These are phyloP conservation scores for Lordiphosa stackelbergi DNA, from an alignment of 1,140 invertebrate species.

Conservation along the genomic window DNA sequence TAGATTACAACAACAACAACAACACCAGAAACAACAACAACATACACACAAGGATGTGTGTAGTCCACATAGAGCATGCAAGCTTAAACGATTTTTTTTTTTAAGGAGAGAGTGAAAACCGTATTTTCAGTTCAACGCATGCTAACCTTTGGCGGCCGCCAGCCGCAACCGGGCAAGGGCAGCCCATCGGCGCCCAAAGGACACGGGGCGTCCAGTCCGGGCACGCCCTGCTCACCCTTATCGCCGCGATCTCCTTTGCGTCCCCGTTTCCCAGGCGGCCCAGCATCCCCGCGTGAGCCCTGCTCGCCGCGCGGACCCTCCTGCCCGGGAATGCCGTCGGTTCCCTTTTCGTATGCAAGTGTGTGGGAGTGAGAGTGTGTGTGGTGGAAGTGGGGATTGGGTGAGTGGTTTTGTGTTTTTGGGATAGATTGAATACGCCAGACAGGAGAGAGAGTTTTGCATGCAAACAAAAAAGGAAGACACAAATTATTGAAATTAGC, in stretches of 20 bases:
- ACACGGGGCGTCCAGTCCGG: constrained; percentile 97
- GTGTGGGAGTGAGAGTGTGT: constrained; percentile 5
- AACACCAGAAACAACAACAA: constrained; percentile 46
- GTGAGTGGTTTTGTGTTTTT: constrained; percentile 11
- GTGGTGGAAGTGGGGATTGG: constrained; percentile 7
- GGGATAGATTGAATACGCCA: constrained; percentile 37
- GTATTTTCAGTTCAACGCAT: constrained; percentile 48
- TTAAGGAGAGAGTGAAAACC: constrained; percentile 19
- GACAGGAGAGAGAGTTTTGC: constrained; percentile 34
- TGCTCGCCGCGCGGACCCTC: constrained; percentile 90
- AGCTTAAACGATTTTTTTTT: constrained; percentile 36
- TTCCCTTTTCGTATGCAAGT: constrained; percentile 82
- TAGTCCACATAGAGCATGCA: constrained; percentile 33
- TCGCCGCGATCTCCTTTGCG: constrained; percentile 93
- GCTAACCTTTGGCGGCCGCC: constrained; percentile 90
- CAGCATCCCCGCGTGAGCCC: constrained; percentile 90
- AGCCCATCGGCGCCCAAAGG: constrained; percentile 95
- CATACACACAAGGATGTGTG: background rate
- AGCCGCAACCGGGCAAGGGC: constrained; percentile 95
- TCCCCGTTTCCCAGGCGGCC: constrained; percentile 91
- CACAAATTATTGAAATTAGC: constrained; percentile 69
- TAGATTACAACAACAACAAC: constrained; percentile 52
- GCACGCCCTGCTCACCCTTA: constrained; percentile 94
- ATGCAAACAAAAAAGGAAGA: constrained; percentile 60
- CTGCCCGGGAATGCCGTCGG: constrained; percentile 93